Base-by-base conservation (phyloP, 2,888 invertebrate species). In the Tinea semifulvella region DNA sequence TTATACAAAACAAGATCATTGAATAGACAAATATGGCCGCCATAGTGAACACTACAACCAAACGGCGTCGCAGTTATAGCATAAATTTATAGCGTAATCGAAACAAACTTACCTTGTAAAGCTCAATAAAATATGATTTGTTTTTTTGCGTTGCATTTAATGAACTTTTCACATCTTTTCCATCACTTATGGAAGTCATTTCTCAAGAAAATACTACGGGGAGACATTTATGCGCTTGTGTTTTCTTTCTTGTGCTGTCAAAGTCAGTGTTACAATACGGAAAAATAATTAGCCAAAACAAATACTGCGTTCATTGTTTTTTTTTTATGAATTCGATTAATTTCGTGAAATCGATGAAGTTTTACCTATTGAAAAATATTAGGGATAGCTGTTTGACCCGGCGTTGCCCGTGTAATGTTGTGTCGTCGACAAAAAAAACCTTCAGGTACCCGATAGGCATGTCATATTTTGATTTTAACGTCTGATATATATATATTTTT, bases 141-240 rank as follows among this genome's bases (percentile, higher is more conserved):
- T 71, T 72, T 66, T 70, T 81, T 57, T 56, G 69, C 65, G 65
- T 67, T 68, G 69, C 71, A 58, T 67, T 67, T 68, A 65, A 68
- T 68, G 66, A 66, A 81, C 65, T 79, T 74, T 77, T 80, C 71
- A 80, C 76, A 62, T 80, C 76, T 76, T 76, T 77, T 67, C 70
- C 77, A 71, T 81, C 79, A 77, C 79, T 79, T 77, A 75, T 75
- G 70, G 81, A 81, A 81, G 77, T 80, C 81, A 82, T 82, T 80
- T 81, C 81, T 80, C 73, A 80, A 57, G 71, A 77, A 80, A 80
- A 79, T 76, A 77, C 76, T 69, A 72, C 74, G 76, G 77, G 71
- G 75, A 75, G 80, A 81, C 82, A 81, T 81, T 76, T 79, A 77
- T 71, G 71, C 72, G 80, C 80, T 81, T 79, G 40, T 40, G 20